A percentile compares a stretch with the other conserved stretches of the same genome.
Evolutionary conservation across 2,797 vertebrate genomes (phyloP).

Genomic region (Syncerus caffer): DNA sequence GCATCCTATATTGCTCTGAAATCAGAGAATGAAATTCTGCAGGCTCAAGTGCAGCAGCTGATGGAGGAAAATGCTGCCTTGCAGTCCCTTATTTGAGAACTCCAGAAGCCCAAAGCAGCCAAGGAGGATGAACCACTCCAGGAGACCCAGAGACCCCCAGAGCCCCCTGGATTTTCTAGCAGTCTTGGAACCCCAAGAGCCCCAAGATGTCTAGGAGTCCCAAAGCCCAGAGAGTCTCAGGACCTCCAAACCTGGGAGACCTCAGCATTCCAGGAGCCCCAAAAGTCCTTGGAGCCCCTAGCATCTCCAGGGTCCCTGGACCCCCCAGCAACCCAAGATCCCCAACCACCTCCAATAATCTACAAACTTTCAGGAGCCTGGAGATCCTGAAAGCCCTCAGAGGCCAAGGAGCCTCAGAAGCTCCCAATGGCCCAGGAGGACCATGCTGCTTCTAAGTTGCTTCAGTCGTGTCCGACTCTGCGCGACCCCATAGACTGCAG

Average conservation of each 20-base stretch:
- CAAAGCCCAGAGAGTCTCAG: not conserved
- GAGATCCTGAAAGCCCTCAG: not conserved
- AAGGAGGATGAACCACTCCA: not conserved
- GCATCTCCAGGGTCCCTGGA: not conserved
- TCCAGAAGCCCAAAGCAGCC: constrained; percentile 6
- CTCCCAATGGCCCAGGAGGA: not conserved
- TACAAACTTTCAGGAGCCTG: not conserved
- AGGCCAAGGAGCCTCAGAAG: not conserved
- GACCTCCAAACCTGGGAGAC: not conserved
- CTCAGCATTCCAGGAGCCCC: not conserved
- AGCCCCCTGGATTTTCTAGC: not conserved
- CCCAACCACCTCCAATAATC: not conserved
- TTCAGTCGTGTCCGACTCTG: too few species aligned
- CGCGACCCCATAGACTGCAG: too few species aligned
- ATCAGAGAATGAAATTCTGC: constrained; percentile 62
- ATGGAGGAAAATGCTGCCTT: constrained; percentile 57
- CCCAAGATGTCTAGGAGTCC: not conserved
- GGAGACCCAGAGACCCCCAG: not conserved
- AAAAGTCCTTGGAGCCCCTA: not conserved
- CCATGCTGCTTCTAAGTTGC: not conserved
- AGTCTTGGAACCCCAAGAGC: not conserved
- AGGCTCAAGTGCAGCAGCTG: constrained; percentile 44
- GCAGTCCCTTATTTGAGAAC: constrained; percentile 39
- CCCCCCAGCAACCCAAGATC: not conserved
- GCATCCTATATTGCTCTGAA: constrained; percentile 56